A percentile compares a stretch with the other conserved stretches of the same genome.
These are phyloP conservation scores for Rhineura floridana DNA, from an alignment of 2,113 vertebrate species.

Conservation along the genomic window DNA sequence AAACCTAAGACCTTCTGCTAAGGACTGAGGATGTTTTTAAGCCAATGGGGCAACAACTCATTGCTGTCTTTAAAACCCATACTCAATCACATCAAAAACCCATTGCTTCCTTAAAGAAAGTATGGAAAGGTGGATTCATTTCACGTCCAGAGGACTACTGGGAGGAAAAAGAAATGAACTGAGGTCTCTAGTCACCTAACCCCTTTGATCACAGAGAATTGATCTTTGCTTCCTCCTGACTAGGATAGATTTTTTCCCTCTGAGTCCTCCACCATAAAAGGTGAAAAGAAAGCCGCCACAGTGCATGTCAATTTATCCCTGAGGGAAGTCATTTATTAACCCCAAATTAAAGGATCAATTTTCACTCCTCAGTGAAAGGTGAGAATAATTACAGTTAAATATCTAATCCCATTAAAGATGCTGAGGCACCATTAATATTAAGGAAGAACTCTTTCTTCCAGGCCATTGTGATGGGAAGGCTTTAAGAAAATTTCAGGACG, in stretches of 20 bases:
- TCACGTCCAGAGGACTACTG: rapidly evolving
- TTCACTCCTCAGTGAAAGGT: background rate
- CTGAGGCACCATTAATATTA: background rate
- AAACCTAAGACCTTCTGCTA: background rate
- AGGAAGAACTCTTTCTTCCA: background rate
- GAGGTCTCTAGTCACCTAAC: background rate
- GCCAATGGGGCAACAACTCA: background rate
- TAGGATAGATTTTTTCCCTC: background rate
- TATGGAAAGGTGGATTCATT: constrained; percentile 13
- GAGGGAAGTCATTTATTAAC: background rate
- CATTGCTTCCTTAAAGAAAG: background rate
- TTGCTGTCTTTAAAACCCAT: background rate
- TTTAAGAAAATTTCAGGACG: background rate
- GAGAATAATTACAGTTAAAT: constrained; percentile 2
- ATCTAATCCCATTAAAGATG: constrained; percentile 2
- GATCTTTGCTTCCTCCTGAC: background rate
- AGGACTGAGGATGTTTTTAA: background rate
- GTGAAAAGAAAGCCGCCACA: background rate
- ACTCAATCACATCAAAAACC: background rate
- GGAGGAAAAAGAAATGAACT: background rate
- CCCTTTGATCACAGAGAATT: background rate
- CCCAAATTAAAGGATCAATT: constrained; percentile 33
- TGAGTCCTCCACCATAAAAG: background rate
- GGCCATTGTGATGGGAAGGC: background rate
- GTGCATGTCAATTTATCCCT: background rate